These are phyloP conservation scores for Garrulus glandarius DNA, from an alignment of 2,797 vertebrate species.

Conservation along the genomic window DNA sequence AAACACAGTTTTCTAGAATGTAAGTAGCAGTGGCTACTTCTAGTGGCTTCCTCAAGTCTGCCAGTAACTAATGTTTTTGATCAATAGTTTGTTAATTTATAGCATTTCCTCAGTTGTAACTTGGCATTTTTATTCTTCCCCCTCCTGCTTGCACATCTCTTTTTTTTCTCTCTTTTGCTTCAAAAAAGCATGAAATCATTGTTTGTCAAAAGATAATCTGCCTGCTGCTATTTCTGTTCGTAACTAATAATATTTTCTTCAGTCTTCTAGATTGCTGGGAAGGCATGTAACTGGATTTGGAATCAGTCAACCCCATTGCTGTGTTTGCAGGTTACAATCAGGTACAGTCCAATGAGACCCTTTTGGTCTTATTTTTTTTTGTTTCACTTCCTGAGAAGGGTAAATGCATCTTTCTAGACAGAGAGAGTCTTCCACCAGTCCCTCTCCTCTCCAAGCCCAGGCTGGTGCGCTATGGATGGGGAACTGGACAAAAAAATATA, in stretches of 20 bases:
- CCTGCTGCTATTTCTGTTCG: neutral
- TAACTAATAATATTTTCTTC: neutral
- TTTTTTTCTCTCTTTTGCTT: neutral
- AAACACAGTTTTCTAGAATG: neutral
- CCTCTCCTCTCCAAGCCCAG: neutral
- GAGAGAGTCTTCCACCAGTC: neutral
- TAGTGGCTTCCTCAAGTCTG: neutral
- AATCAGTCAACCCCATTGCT: neutral
- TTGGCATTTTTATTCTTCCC: neutral
- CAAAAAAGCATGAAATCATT: conserved; percentile 17
- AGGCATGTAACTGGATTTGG: neutral
- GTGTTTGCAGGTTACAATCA: neutral
- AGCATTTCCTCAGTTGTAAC: neutral
- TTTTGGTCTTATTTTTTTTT: neutral
- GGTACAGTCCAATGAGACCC: neutral
- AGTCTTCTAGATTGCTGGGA: neutral
- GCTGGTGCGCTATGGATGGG: neutral
- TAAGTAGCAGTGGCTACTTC: neutral
- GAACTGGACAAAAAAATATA: neutral
- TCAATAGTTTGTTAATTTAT: neutral
- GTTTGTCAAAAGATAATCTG: conserved; percentile 10
- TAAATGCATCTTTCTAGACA: neutral
- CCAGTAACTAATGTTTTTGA: neutral
- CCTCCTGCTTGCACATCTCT: neutral
- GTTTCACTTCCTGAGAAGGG: neutral